phyloP scores from a whole-genome alignment of 2,888 invertebrate genomes.

The Eueremaeus valkanovi region DNA sequence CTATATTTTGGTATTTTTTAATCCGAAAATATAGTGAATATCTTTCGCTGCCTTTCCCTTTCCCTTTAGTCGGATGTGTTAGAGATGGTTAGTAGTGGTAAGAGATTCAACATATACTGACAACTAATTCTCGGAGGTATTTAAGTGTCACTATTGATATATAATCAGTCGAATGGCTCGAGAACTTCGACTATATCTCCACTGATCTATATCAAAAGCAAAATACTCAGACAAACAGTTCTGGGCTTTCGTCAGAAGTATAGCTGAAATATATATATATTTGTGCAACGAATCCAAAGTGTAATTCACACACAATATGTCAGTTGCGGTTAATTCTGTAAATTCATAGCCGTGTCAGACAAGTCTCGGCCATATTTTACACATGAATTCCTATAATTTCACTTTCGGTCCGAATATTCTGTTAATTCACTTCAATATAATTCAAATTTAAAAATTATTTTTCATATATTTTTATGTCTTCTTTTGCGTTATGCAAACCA shows the following conservation, averaged over 20 bases:
- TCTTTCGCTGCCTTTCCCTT: background rate
- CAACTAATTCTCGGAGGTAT: slow-evolving; percentile 17
- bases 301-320: slow-evolving; percentile 4
- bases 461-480: no score
- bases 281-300: background rate
- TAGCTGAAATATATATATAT: background rate
- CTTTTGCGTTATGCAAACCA: no score
- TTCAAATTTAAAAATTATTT: background rate
- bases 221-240: no score
- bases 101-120: background rate
- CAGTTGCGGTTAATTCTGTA: slow-evolving; percentile 14
- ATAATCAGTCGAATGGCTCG: slow-evolving; percentile 25
- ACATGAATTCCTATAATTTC: no score
- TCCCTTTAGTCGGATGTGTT: no score
- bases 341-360: background rate
- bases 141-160: slow-evolving; percentile 32
- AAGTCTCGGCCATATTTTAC: no score
- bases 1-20: background rate
- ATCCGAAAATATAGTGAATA: background rate
- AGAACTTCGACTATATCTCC: background rate
- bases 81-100: background rate
- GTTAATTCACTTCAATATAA: background rate
- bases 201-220: background rate
- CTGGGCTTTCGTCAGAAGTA: background rate
- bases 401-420: background rate